Evolutionary conservation across 2,888 invertebrate species (phyloP), one percentile per base, ranked within the genome.

Genomic region (Chaetoderma sp.): DNA sequence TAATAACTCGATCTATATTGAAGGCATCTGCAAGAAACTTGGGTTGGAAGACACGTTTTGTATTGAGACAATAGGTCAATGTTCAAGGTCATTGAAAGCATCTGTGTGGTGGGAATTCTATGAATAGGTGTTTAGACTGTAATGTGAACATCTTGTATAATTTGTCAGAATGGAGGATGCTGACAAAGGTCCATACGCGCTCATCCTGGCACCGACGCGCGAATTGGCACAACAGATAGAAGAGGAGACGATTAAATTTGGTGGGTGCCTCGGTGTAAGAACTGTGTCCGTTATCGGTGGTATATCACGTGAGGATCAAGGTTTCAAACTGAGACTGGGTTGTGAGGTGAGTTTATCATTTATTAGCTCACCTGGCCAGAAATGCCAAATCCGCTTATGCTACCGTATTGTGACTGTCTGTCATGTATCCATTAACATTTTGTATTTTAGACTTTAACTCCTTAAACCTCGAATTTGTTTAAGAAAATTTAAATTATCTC

Each of bases 151-250:
- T n/a, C n/a, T n/a, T 18, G 30, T 45, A n/a, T 6, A 45, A 55
- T 63, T 33, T 66, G 60, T 30, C 70, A 84, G 84, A 69, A 72
- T 85, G 63, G 87, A 88, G 70, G 88, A 88, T 75, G 83, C 85
- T 44, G 88, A 89, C 63, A 87, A 90, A 89, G 99, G 99, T 4
- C 99, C 99, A 0, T 99, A 99, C 87, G 98, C 99, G 27, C 95
- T 99, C 60, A 99, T 99, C 83, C 89, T 99, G 87, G 99, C 99
- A 0, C 99, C 99, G 0, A 99, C 99, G n/a, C 93, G 99, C 87
- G 98, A 99, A 86, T 91, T 99, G 88, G 98, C 98, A 0, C 98
- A 98, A 83, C 98, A 99, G 88, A 99, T 99, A 80, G 98, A 99
- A 88, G 98, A 98, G 86, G 99, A 99, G 87, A 96, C 98, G 0